Base-by-base conservation (phyloP, 2,888 invertebrate species). In the Iphiclides podalirius region DNA sequence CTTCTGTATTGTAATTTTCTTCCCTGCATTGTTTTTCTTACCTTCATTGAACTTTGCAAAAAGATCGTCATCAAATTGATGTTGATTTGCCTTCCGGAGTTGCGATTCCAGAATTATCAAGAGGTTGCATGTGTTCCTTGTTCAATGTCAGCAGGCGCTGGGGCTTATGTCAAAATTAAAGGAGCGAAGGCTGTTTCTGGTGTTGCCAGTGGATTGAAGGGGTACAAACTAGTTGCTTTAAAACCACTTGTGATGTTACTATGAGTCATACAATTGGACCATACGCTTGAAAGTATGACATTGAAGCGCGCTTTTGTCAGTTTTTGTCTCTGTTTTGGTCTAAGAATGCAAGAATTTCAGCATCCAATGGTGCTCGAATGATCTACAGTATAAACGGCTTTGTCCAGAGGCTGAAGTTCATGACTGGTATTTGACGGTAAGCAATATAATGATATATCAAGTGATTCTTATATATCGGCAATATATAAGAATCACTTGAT, bases 341-440 rank as follows among this genome's bases (percentile, higher is more conserved):
- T 36, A 46, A 13, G 20, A 52, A 55, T 43, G 14, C 23, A 23
- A 58, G 45, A 8, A 56, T 4, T 48, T 52, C 56, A 33, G 51
- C 36, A 52, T 57, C 52, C 56, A 53, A 23, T 52, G 45, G 26
- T 55, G 48, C 15, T 54, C 57, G 9, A 57, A 57, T 14, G 52
- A 57, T 14, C 52, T 15, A n/a, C n/a, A n/a, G n/a, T n/a, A 49
- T 52, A 53, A 4, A 53, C 53, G 6, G 54, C 40, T 45, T 57
- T 57, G 47, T 55, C 53, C 4, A 55, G 52, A 7, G 55, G 55
- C 44, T 58, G 54, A 1, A 57, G 28, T 47, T 57, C 54, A 53
- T 73, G 72, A 0, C 72, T 72, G 0, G 70, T 72, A 43, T 76
- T 76, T 36, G 66, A 65, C 9, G 70, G 72, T 23, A 78, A 52